These are phyloP conservation scores for Oxyruncus cristatus DNA, from an alignment of 2,113 vertebrate genomes.

Conservation along the genomic window DNA sequence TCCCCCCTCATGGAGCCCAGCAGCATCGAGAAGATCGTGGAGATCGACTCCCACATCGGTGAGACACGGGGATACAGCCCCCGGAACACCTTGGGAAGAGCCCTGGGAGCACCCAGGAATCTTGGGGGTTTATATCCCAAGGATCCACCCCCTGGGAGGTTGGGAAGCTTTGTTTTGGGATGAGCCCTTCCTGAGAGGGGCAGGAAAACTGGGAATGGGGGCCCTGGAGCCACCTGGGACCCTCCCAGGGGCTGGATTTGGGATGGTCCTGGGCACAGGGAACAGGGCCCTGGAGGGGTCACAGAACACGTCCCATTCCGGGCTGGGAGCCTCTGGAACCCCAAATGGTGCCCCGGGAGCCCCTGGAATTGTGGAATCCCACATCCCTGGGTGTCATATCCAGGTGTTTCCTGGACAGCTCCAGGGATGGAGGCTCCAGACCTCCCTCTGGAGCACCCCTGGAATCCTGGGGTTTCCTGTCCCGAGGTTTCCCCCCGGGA, in stretches of 20 bases:
- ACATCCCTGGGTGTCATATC: neutral
- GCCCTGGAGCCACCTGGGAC: neutral
- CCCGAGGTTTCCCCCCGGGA: neutral
- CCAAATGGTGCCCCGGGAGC: neutral
- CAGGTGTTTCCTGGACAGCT: no score
- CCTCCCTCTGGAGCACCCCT: no score
- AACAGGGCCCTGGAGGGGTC: no score
- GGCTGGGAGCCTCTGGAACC: neutral
- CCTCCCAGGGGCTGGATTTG: fast-evolving
- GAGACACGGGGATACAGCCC: neutral
- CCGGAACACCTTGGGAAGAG: neutral
- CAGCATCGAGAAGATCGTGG: slow-evolving; percentile 99
- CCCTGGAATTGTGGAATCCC: no score
- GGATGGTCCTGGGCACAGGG: fast-evolving
- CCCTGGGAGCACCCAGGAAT: no score
- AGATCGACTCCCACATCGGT: slow-evolving; percentile 97
- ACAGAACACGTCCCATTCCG: no score
- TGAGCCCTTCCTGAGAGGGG: neutral
- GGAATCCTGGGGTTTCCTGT: neutral
- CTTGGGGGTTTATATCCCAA: no score
- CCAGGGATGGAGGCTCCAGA: neutral
- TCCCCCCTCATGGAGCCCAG: slow-evolving; percentile 97
- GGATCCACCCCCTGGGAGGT: no score
- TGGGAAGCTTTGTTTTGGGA: no score
- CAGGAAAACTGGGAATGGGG: fast-evolving